Conservation (phyloP, 2,888 invertebrate species). For the Trichopoda pennipes region DNA sequence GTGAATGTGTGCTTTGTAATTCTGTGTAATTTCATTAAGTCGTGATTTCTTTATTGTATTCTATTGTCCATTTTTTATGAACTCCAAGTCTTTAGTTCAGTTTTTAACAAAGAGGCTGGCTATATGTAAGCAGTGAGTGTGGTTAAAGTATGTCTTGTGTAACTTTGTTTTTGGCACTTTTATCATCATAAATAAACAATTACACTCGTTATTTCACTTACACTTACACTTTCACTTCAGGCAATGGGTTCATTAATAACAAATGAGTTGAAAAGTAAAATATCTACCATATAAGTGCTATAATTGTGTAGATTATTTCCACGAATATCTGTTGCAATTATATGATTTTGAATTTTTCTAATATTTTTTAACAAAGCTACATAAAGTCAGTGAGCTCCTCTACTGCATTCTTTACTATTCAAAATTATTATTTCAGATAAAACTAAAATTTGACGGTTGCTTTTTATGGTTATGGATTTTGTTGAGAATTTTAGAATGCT, state of each 20-base stretch:
- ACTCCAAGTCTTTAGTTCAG: conserved; percentile 5
- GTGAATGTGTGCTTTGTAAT: conserved; percentile 19
- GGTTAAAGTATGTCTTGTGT: conserved; percentile 71
- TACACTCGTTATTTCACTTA: conserved; percentile 71
- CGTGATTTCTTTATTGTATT: conserved; percentile 68
- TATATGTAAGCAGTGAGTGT: not conserved
- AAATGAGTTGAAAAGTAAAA: conserved; percentile 30
- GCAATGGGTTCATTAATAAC: conserved; percentile 67
- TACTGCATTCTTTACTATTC: no score
- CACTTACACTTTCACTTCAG: conserved; percentile 52
- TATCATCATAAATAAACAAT: conserved; percentile 79
- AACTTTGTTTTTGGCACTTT: conserved; percentile 79
- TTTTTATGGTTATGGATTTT: no score
- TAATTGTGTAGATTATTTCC: not conserved
- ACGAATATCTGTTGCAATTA: conserved; percentile 24
- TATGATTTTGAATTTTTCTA: not conserved
- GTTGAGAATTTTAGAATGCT: no score
- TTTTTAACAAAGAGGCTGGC: not conserved
- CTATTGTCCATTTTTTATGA: conserved; percentile 69
- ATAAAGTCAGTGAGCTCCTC: no score
- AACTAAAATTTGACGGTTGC: no score
- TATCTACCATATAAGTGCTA: not conserved
- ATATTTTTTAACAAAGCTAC: no score
- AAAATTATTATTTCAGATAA: no score
- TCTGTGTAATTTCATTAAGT: conserved; percentile 71